phyloP scores from a whole-genome alignment of 2,888 invertebrate genomes.

The Ditylenchus weischeri region DNA sequence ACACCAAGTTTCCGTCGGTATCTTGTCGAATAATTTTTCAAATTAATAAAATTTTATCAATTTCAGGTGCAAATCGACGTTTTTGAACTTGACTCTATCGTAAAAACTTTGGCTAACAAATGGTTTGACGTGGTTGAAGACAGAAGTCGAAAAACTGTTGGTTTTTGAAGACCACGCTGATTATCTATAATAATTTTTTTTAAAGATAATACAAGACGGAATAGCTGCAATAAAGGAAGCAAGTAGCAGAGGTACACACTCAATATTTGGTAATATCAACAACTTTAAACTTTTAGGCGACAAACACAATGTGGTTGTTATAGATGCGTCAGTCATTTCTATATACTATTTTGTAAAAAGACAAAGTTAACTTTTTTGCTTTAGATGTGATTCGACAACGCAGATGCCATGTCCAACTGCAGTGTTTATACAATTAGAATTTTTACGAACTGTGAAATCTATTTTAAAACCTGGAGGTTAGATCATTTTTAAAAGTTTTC shows the following conservation, averaged over 20 bases:
- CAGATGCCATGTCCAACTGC: slow-evolving; percentile 44
- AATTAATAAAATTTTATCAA: background rate
- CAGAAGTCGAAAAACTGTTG: slow-evolving; percentile 21
- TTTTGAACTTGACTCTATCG: slow-evolving; percentile 44
- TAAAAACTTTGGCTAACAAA: slow-evolving; percentile 42
- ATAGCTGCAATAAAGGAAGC: slow-evolving; percentile 39
- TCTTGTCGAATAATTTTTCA: no score
- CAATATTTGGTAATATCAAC: background rate
- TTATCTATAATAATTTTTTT: no score
- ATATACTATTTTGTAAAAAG: no score
- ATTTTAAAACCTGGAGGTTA: slow-evolving; percentile 19
- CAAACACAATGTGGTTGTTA: slow-evolving; percentile 42
- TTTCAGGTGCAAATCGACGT: slow-evolving; percentile 48
- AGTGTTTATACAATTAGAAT: slow-evolving; percentile 32
- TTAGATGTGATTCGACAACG: slow-evolving; percentile 37
- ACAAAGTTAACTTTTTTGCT: no score
- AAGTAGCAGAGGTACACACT: slow-evolving; percentile 27
- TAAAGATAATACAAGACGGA: slow-evolving; percentile 42
- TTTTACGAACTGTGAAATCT: slow-evolving; percentile 27
- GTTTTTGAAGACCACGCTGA: background rate
- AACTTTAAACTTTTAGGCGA: slow-evolving; percentile 27
- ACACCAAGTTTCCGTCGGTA: slow-evolving; percentile 35
- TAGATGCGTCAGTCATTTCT: slow-evolving; percentile 38
- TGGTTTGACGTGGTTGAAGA: slow-evolving; percentile 51
- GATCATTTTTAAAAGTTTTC: slow-evolving; percentile 9